Conservation (phyloP, 2,888 invertebrate genomes). For the Tetranychus piercei region DNA sequence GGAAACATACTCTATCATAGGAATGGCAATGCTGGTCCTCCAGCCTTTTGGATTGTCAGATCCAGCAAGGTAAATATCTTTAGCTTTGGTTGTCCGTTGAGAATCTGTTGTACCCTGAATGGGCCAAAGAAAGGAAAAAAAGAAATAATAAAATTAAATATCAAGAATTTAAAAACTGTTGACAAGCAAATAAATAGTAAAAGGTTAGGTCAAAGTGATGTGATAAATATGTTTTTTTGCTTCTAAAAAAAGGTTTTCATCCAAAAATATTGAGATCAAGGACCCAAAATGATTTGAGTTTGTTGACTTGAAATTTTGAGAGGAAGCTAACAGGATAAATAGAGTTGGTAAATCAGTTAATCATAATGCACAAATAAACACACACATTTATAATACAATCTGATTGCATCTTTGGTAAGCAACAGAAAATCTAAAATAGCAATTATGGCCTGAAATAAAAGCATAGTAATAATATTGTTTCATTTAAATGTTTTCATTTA, state of each 20-base stretch:
- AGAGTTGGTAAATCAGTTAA: not conserved
- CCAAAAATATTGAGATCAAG: not conserved
- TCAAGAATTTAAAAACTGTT: not conserved
- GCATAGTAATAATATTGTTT: too few relatives aligned
- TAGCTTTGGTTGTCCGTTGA: not conserved
- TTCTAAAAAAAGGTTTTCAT: too few relatives aligned
- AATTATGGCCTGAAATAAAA: too few relatives aligned
- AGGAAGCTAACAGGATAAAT: not conserved
- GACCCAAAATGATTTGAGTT: not conserved
- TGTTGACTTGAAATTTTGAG: not conserved
- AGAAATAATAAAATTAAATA: not conserved
- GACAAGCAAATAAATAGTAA: not conserved
- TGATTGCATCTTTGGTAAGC: not conserved
- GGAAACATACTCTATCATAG: slow-evolving; percentile 4
- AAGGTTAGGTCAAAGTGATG: not conserved
- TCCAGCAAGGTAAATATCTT: slow-evolving; percentile 11
- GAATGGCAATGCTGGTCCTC: slow-evolving; percentile 10
- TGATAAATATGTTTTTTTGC: too few relatives aligned
- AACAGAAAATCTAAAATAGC: too few relatives aligned
- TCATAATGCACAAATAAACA: not conserved
- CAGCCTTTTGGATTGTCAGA: slow-evolving; percentile 9
- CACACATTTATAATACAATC: too few relatives aligned
- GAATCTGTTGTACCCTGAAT: not conserved
- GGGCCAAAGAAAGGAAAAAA: not conserved
- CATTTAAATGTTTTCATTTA: too few relatives aligned